phyloP scores from a whole-genome alignment of 2,888 invertebrate species.

The Scrobipalpa atriplicella region DNA sequence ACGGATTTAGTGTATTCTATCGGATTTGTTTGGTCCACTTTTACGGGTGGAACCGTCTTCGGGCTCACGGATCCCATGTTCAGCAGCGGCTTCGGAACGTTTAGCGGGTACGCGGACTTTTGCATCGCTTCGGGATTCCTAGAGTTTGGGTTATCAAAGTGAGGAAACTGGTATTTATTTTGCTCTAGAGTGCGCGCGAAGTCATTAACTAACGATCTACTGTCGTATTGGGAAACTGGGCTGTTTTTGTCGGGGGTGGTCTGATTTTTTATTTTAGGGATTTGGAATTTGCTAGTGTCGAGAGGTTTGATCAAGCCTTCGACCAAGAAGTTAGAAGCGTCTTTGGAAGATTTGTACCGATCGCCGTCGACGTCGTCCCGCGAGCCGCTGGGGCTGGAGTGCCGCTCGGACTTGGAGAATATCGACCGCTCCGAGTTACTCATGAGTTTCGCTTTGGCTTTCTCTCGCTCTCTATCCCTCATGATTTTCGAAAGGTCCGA shows the following conservation, averaged over 20 bases:
- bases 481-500: conserved; percentile 82
- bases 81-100: conserved; percentile 73
- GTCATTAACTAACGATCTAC: conserved; percentile 73
- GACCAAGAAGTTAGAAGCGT: conserved; percentile 83
- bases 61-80: conserved; percentile 75
- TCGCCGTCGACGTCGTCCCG: conserved; percentile 86
- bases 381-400: conserved; percentile 86
- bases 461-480: conserved; percentile 84
- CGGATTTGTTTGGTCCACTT: conserved; percentile 62
- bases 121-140: conserved; percentile 66
- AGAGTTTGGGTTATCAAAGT: conserved; percentile 66
- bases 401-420: conserved; percentile 84
- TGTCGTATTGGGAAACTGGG: conserved; percentile 69
- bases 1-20: conserved; percentile 68
- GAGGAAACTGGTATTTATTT: conserved; percentile 72
- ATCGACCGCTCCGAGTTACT: conserved; percentile 85
- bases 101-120: conserved; percentile 73
- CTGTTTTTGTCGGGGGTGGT: conserved; percentile 75
- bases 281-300: conserved; percentile 93
- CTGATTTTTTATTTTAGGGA: conserved; percentile 87
- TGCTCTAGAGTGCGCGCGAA: conserved; percentile 71
- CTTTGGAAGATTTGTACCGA: conserved; percentile 84
- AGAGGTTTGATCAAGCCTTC: conserved; percentile 90
- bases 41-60: conserved; percentile 61
- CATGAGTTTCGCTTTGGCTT: conserved; percentile 83